These are phyloP conservation scores for Solea solea DNA, from an alignment of 2,113 vertebrate species.

Conservation along the genomic window DNA sequence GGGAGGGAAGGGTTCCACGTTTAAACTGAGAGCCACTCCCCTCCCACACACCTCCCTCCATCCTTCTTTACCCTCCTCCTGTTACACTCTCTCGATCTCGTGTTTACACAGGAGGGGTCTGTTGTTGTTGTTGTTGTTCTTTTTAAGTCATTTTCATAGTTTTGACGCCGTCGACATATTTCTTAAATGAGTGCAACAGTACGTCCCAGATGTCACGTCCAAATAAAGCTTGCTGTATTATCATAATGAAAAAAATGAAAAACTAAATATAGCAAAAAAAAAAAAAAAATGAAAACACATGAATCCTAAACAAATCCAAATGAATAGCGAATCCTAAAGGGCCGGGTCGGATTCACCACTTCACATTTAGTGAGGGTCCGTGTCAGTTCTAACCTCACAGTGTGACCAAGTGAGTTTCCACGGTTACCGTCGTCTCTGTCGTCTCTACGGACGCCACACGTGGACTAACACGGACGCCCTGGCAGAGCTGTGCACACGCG, in stretches of 20 bases:
- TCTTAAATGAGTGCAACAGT: conserved; percentile 74
- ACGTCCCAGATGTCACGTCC: conserved; percentile 83
- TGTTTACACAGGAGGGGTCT: conserved; percentile 64
- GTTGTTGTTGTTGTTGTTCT: not conserved
- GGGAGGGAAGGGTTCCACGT: not conserved
- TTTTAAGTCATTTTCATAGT: conserved; percentile 67
- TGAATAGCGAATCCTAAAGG: conserved; percentile 9
- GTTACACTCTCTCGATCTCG: conserved; percentile 61
- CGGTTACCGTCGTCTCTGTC: no score
- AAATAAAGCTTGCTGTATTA: conserved; percentile 88
- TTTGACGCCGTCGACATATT: conserved; percentile 51
- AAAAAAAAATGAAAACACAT: conserved; percentile 34
- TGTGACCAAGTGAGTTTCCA: no score
- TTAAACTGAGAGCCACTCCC: not conserved
- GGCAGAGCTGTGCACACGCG: no score
- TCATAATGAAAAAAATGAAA: conserved; percentile 45
- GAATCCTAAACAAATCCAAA: conserved; percentile 50
- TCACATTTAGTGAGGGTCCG: no score
- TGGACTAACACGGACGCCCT: no score
- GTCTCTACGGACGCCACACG: no score
- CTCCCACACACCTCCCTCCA: not conserved
- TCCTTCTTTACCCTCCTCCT: conserved; percentile 14
- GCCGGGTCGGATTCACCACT: no score
- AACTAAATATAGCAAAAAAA: conserved; percentile 1
- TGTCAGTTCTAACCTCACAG: no score